Conservation (phyloP, 2,113 vertebrate genomes). For the Brienomyrus longianalis region DNA sequence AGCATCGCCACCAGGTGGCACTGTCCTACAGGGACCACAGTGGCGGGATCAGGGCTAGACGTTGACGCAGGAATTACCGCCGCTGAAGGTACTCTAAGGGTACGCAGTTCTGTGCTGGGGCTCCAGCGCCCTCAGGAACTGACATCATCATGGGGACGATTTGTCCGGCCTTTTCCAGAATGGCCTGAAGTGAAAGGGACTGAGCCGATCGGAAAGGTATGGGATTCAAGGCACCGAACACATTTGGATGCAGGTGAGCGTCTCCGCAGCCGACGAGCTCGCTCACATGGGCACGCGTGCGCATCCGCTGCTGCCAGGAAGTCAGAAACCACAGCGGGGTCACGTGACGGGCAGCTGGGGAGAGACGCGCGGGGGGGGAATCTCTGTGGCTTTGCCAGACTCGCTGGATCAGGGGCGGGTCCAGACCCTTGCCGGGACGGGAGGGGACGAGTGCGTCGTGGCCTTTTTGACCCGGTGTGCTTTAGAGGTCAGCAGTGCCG, state of each 20-base stretch:
- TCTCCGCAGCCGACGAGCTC: neutral
- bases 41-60: neutral
- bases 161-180: neutral
- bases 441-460: neutral
- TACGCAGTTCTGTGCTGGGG: neutral
- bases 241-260: neutral
- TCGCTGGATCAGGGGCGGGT: neutral
- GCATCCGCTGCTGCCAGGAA: conserved; percentile 21
- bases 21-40: neutral
- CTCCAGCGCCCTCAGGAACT: neutral
- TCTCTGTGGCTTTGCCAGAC: neutral
- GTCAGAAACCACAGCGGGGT: conserved; percentile 18
- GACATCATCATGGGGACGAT: neutral
- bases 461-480: neutral
- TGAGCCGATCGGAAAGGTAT: neutral
- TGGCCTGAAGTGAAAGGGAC: neutral
- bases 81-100: neutral
- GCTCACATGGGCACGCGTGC: neutral
- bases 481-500: neutral
- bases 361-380: neutral
- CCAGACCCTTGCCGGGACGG: neutral
- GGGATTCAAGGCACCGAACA: neutral
- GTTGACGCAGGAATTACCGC: neutral
- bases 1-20: neutral
- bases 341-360: conserved; percentile 46